These are phyloP conservation scores for Clunio marinus DNA, from an alignment of 2,888 invertebrate species.

Conservation along the genomic window DNA sequence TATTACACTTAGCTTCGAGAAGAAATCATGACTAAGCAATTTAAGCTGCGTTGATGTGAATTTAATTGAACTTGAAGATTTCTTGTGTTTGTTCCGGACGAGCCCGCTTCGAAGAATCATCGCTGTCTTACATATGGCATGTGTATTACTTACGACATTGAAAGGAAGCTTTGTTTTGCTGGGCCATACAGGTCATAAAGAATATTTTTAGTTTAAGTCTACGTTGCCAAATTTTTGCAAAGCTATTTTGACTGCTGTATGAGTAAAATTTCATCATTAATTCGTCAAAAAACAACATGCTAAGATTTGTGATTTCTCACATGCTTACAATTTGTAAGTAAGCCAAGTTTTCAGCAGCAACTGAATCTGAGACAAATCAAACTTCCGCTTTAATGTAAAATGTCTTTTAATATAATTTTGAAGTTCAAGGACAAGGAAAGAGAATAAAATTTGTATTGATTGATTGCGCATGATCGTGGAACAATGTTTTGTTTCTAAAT, in stretches of 20 bases:
- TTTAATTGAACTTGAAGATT: conserved; percentile 1
- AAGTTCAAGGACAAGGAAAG: conserved; percentile 31
- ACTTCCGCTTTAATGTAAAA: no score
- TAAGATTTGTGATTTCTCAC: no score
- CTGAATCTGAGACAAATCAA: no score
- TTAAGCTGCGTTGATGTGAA: no score
- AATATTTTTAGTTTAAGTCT: background rate
- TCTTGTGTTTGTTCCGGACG: background rate
- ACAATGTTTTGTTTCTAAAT: background rate
- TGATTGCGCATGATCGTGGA: conserved; percentile 21
- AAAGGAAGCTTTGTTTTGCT: background rate
- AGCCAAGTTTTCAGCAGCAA: no score
- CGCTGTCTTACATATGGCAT: background rate
- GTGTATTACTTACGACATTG: background rate
- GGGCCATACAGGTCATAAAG: background rate
- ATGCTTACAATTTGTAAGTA: no score
- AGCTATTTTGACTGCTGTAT: no score
- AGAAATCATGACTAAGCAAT: no score
- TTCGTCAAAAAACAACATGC: no score
- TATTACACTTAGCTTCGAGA: no score
- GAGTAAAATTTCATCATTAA: no score
- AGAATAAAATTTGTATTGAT: background rate
- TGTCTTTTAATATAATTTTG: background rate
- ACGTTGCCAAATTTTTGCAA: background rate
- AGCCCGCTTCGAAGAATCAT: background rate